A percentile compares a stretch with the other conserved stretches of the same genome.
phyloP scores from a whole-genome alignment of 1,140 invertebrate genomes.

The Chironomus striatipennis region DNA sequence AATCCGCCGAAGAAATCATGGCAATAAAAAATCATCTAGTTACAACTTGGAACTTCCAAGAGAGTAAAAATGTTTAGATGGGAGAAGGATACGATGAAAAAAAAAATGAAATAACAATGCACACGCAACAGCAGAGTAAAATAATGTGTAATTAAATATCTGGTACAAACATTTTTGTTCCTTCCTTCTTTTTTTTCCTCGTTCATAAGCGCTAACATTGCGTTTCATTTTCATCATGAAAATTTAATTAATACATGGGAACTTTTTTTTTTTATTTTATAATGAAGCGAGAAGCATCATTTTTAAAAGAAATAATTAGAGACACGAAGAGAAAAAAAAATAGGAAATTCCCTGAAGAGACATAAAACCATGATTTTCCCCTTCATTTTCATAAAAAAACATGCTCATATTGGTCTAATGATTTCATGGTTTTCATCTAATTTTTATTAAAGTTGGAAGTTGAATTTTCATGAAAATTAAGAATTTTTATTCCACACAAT shows the following conservation, averaged over 20 bases:
- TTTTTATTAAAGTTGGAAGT: background rate
- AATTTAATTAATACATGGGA: background rate
- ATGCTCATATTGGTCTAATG: background rate
- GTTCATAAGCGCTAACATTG: background rate
- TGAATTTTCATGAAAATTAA: too few species aligned
- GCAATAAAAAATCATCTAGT: too few species aligned
- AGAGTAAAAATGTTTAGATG: background rate
- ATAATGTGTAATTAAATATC: slow-evolving; percentile 9
- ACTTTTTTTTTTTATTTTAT: too few species aligned
- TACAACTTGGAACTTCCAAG: too few species aligned
- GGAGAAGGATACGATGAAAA: background rate
- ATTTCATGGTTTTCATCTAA: background rate
- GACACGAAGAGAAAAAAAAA: background rate
- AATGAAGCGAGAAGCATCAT: too few species aligned
- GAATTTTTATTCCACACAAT: too few species aligned
- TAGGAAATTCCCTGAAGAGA: background rate
- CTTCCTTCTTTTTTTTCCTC: background rate
- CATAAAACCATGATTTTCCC: background rate
- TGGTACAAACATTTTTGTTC: background rate
- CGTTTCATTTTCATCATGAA: background rate
- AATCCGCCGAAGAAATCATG: too few species aligned
- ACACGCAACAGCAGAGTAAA: background rate
- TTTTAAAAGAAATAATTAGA: slow-evolving; percentile 4
- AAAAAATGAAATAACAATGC: background rate
- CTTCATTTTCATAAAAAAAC: background rate